Conservation (phyloP, 2,113 vertebrate genomes). For the Microcebus griseorufus region DNA sequence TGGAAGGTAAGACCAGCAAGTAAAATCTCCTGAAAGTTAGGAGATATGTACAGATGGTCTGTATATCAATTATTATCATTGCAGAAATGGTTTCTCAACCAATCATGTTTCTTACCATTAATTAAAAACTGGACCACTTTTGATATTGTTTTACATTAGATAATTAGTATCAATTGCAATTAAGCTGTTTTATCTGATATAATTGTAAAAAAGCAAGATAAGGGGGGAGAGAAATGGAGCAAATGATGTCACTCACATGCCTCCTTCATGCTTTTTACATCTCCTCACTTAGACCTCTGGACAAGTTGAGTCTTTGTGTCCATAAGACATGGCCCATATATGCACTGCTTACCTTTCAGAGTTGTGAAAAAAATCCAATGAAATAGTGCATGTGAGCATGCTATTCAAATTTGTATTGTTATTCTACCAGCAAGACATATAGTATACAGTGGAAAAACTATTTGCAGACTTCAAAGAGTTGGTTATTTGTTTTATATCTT, state of each 20-base stretch:
- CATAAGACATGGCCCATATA: not conserved
- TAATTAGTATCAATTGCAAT: not conserved
- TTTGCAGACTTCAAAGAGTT: slow-evolving; percentile 32
- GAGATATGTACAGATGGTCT: not conserved
- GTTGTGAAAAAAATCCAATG: not conserved
- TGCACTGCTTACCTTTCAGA: not conserved
- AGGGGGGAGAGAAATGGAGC: not conserved
- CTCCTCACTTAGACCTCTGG: not conserved
- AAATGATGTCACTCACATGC: not conserved
- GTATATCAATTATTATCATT: not conserved
- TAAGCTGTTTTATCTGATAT: not conserved
- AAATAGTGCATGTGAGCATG: not conserved
- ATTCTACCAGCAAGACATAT: not conserved
- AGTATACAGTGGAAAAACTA: slow-evolving; percentile 1
- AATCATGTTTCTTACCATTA: not conserved
- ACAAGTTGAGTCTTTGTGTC: not conserved
- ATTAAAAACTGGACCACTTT: not conserved
- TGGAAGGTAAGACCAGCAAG: not conserved
- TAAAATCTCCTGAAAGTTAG: not conserved
- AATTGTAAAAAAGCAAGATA: not conserved
- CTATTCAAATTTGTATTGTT: slow-evolving; percentile 4
- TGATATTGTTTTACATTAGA: not conserved
- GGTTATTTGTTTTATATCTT: slow-evolving; percentile 69
- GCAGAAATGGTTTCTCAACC: not conserved
- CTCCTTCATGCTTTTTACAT: not conserved